These are phyloP conservation scores for Mormyrus lacerda DNA, from an alignment of 2,113 vertebrate genomes.

Conservation along the genomic window DNA sequence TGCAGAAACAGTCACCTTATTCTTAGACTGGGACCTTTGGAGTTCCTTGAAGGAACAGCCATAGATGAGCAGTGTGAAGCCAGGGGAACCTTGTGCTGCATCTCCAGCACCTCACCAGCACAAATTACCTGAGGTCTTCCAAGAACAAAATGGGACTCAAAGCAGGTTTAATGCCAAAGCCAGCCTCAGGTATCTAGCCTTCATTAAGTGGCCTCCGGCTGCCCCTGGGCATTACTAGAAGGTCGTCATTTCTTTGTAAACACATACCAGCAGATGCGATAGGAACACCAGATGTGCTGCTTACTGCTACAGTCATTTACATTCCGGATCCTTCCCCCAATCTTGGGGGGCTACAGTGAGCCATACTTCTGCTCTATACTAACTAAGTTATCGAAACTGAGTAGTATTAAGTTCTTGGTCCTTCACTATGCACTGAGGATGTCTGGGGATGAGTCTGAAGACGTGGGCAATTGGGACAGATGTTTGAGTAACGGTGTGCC, in stretches of 20 bases:
- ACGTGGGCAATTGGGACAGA: neutral
- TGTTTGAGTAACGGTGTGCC: neutral
- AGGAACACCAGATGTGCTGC: neutral
- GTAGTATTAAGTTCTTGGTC: neutral
- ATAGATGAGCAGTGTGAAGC: neutral
- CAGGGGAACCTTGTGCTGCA: neutral
- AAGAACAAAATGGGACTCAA: neutral
- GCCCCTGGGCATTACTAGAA: neutral
- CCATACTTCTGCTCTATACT: neutral
- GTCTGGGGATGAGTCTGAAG: neutral
- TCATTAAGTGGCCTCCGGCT: neutral
- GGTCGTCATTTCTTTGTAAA: neutral
- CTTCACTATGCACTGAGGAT: neutral
- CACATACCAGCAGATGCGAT: neutral
- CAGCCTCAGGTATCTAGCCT: neutral
- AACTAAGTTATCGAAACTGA: neutral
- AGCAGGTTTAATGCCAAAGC: neutral
- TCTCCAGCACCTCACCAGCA: neutral
- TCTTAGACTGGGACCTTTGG: neutral
- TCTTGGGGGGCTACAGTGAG: neutral
- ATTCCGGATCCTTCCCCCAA: neutral
- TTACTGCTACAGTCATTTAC: neutral
- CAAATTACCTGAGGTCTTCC: neutral
- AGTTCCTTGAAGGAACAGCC: neutral
- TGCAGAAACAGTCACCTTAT: neutral